Percentiles rank a stretch among this genome's conserved stretches.
Conservation (phyloP, 2,797 vertebrate genomes). For the Bradypodion ventrale region DNA sequence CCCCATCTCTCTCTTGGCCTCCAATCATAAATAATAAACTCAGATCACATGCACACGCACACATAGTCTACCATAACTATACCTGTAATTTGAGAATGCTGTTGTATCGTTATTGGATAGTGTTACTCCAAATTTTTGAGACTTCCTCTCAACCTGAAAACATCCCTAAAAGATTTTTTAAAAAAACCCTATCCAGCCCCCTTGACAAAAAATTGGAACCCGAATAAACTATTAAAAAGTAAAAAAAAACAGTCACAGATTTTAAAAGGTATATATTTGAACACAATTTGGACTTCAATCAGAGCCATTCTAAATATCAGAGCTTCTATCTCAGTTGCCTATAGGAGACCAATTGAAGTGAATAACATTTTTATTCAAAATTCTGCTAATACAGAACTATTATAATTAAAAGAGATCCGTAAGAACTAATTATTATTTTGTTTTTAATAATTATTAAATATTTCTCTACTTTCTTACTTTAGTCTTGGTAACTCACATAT, state of each 20-base stretch:
- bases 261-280: too few species aligned
- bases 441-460: too few species aligned
- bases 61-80: background rate
- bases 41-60: background rate
- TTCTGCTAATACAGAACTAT: background rate
- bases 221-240: too few species aligned
- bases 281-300: too few species aligned
- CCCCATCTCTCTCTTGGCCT: background rate
- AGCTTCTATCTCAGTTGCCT: background rate
- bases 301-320: background rate
- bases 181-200: too few species aligned
- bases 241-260: too few species aligned
- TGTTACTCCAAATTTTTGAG: too few species aligned
- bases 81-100: background rate
- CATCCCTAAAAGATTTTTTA: too few species aligned
- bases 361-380: background rate
- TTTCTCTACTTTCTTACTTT: too few species aligned
- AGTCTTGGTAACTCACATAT: too few species aligned
- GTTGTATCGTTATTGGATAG: conserved; percentile 23
- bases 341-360: background rate
- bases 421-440: too few species aligned
- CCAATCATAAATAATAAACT: conserved; percentile 44
- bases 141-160: background rate
- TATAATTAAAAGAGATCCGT: background rate
- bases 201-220: background rate